These are phyloP conservation scores for Drosophila insularis DNA, from an alignment of 1,140 invertebrate genomes.

Conservation along the genomic window DNA sequence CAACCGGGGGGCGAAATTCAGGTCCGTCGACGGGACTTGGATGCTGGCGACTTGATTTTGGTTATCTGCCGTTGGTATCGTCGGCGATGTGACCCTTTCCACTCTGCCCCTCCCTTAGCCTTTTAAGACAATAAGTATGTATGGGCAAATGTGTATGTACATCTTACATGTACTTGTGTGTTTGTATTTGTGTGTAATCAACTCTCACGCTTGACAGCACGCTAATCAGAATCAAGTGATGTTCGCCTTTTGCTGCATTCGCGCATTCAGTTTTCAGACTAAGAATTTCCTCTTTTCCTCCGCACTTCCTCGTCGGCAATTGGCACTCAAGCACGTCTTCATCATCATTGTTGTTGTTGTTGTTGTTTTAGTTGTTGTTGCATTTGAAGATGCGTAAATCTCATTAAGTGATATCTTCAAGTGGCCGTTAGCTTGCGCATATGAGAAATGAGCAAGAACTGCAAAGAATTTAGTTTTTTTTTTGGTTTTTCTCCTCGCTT, in stretches of 20 bases:
- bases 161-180: slow-evolving; percentile 7
- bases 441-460: slow-evolving; percentile 64
- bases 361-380: slow-evolving; percentile 55
- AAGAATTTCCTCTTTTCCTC: slow-evolving; percentile 16
- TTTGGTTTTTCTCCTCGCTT: slow-evolving; percentile 16
- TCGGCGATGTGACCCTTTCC: slow-evolving; percentile 42
- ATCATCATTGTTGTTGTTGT: slow-evolving; percentile 48
- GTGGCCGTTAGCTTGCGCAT: slow-evolving; percentile 70
- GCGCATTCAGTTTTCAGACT: slow-evolving; percentile 41
- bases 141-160: neutral
- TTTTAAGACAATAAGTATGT: slow-evolving; percentile 25
- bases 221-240: slow-evolving; percentile 81
- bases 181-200: slow-evolving; percentile 35
- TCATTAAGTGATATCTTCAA: slow-evolving; percentile 81
- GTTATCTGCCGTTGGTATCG: slow-evolving; percentile 52
- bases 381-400: slow-evolving; percentile 77
- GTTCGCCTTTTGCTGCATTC: slow-evolving; percentile 66
- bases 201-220: slow-evolving; percentile 78
- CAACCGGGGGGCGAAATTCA: slow-evolving; percentile 45
- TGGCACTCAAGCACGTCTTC: slow-evolving; percentile 78
- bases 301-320: slow-evolving; percentile 43
- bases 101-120: neutral
- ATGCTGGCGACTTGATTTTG: slow-evolving; percentile 20
- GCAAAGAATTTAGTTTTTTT: slow-evolving; percentile 41
- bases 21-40: slow-evolving; percentile 11